phyloP scores from a whole-genome alignment of 53 echinoderm and acorn worm species.

The Astropecten irregularis region DNA sequence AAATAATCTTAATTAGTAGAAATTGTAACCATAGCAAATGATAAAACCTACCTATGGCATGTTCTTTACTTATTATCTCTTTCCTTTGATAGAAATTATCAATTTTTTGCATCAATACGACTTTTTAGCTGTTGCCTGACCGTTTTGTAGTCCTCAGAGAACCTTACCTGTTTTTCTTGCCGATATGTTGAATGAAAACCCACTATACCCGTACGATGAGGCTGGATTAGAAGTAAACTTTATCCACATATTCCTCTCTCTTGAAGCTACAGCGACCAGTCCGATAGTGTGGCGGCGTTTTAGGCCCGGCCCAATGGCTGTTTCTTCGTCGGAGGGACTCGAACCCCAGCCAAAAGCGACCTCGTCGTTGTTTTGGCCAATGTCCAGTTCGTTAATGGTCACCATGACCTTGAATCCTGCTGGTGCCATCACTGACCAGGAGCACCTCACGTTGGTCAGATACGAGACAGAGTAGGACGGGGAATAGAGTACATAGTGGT shows the following conservation, averaged over 20 bases:
- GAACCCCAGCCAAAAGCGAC: background rate
- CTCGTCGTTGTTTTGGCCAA: background rate
- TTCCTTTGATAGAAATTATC: too few relatives aligned
- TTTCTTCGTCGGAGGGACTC: background rate
- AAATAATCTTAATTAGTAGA: too few relatives aligned
- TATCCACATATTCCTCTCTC: too few relatives aligned
- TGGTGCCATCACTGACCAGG: background rate
- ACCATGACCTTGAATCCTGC: background rate
- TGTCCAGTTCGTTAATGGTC: background rate
- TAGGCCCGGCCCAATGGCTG: background rate
- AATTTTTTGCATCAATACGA: too few relatives aligned
- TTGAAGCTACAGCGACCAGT: background rate
- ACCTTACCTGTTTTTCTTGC: too few relatives aligned
- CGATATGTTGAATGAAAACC: background rate
- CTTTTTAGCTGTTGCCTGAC: too few relatives aligned
- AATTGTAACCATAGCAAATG: too few relatives aligned
- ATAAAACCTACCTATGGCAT: too few relatives aligned
- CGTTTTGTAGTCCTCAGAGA: too few relatives aligned
- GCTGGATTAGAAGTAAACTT: background rate
- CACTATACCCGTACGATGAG: background rate
- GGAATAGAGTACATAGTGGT: background rate
- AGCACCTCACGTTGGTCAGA: background rate
- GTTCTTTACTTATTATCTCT: too few relatives aligned
- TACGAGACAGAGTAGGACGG: background rate
- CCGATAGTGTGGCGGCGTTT: background rate